phyloP scores from a whole-genome alignment of 2,797 vertebrate genomes.

The Sternarchorhynchus goeldii region DNA sequence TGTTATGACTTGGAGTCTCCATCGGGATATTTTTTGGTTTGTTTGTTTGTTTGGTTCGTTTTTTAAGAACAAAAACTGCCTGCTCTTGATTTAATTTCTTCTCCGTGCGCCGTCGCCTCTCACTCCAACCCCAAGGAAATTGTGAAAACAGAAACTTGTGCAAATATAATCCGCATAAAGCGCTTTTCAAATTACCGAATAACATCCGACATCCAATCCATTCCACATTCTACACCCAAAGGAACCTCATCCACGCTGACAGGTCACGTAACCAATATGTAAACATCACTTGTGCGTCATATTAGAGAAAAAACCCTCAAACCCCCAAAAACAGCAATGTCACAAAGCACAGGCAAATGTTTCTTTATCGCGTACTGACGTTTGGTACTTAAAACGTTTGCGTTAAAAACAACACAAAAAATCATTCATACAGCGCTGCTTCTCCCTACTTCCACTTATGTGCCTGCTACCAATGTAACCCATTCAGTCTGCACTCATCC shows the following conservation, averaged over 20 bases:
- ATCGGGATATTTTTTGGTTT: conserved; percentile 41
- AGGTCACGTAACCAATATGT: conserved; percentile 40
- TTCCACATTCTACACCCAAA: conserved; percentile 57
- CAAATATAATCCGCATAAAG: conserved; percentile 35
- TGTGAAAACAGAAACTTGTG: conserved; percentile 57
- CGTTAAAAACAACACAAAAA: too few species aligned
- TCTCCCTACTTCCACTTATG: conserved; percentile 60
- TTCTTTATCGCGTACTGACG: neutral
- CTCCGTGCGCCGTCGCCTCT: conserved; percentile 57
- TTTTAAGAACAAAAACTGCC: conserved; percentile 3
- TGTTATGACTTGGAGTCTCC: conserved; percentile 65
- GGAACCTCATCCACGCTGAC: conserved; percentile 49
- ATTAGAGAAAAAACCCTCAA: neutral
- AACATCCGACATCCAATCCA: conserved; percentile 47
- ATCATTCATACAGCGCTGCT: neutral
- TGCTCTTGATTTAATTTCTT: conserved; percentile 55
- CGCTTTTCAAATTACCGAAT: conserved; percentile 37
- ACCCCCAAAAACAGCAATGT: neutral
- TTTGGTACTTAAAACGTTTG: too few species aligned
- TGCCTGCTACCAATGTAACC: conserved; percentile 63
- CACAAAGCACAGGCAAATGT: neutral
- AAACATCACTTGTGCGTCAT: conserved; percentile 42
- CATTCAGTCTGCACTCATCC: conserved; percentile 66
- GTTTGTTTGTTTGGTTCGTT: neutral
- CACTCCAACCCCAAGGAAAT: conserved; percentile 60